phyloP scores from a whole-genome alignment of 1,140 invertebrate species.

The Chrysomallon squamiferum region DNA sequence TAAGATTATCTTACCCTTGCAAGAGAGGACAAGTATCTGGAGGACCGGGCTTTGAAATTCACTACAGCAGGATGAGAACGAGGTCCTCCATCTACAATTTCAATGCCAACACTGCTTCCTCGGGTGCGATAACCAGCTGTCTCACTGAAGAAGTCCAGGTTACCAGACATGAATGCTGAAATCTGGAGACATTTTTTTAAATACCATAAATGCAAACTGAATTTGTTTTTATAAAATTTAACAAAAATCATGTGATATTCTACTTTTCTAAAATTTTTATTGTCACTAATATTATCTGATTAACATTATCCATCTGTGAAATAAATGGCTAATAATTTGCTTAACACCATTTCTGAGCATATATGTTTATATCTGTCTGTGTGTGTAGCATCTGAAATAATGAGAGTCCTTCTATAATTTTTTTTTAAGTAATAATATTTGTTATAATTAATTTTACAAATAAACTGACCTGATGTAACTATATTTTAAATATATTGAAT shows the following conservation, averaged over 20 bases:
- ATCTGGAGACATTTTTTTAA: conserved; percentile 49
- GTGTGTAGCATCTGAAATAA: no score
- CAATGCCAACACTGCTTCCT: conserved; percentile 51
- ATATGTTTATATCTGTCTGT: no score
- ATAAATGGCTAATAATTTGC: no score
- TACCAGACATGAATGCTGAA: conserved; percentile 50
- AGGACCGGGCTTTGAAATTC: conserved; percentile 46
- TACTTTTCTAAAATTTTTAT: neutral
- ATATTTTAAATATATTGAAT: no score
- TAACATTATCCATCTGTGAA: no score
- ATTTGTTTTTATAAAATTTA: neutral
- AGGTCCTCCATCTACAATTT: conserved; percentile 28
- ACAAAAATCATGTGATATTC: neutral
- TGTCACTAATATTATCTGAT: neutral
- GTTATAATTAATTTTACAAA: no score
- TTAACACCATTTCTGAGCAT: no score
- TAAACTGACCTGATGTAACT: no score
- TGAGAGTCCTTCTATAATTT: no score
- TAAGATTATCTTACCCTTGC: conserved; percentile 25
- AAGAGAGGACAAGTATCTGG: conserved; percentile 41
- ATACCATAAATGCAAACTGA: no score
- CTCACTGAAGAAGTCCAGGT: conserved; percentile 52
- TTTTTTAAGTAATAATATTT: no score
- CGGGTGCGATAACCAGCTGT: conserved; percentile 54
- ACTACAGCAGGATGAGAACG: conserved; percentile 51